These are phyloP conservation scores for Prolemur simus DNA, from an alignment of 2,113 vertebrate genomes.

Conservation along the genomic window DNA sequence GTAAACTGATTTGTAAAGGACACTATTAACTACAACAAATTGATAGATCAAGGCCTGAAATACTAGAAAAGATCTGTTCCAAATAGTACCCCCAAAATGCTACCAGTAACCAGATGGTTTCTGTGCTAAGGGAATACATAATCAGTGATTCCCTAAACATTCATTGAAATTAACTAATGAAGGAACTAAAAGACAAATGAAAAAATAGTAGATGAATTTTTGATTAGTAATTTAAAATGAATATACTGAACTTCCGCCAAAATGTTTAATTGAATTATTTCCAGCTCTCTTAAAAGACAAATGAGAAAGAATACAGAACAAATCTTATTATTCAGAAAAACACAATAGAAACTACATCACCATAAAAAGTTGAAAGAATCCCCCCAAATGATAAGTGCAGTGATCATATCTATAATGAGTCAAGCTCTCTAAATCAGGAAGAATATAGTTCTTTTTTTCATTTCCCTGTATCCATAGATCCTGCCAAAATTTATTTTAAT, in stretches of 20 bases:
- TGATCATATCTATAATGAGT: background rate
- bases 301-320: background rate
- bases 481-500: background rate
- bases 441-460: background rate
- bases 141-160: background rate
- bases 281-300: slow-evolving; percentile 24
- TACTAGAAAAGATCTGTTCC: background rate
- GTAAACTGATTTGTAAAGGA: background rate
- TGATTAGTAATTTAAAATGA: slow-evolving; percentile 4
- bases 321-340: background rate
- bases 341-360: background rate
- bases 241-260: background rate
- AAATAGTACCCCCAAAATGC: background rate
- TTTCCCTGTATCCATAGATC: background rate
- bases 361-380: background rate
- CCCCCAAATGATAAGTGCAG: background rate
- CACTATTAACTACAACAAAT: background rate
- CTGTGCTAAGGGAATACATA: background rate
- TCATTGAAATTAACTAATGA: slow-evolving; percentile 9
- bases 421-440: background rate
- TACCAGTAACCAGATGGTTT: background rate
- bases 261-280: slow-evolving; percentile 36
- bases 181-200: background rate
- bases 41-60: background rate
- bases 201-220: slow-evolving; percentile 12